Base-by-base conservation (phyloP, 2,888 invertebrate genomes). In the Coenonympha arcania region DNA sequence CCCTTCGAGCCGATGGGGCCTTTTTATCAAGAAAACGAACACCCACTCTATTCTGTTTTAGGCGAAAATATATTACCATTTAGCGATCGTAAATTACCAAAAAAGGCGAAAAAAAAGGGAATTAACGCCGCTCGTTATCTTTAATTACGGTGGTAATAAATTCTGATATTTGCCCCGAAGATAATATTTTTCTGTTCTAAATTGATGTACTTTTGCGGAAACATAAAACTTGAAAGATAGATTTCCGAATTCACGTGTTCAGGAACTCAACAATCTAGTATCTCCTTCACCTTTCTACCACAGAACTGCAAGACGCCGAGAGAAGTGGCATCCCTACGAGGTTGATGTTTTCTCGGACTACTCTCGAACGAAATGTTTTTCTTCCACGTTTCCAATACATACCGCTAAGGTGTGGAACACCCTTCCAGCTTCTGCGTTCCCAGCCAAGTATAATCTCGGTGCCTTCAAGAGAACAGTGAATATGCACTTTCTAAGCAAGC, bases 11-110 rank as follows among this genome's bases (percentile, higher is more conserved):
- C n/a, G n/a, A n/a, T n/a, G 26, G 31, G 34, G 31, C 31, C 11
- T 13, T 53, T 53, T 50, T 50, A 42, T 43, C 40, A 33, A 4
- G 15, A 15, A 46, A 50, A 50, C 43, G 42, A 37, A 46, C 46
- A 39, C 42, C 49, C 33, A 46, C 49, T 33, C 46, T 33, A 53
- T 53, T 40, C 26, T 42, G 42, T 37, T 47, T 39, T 33, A 18
- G 19, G 34, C 24, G 34, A 50, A 54, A 50, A 44, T 47, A 45
- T 50, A 54, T 54, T 50, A 43, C 53, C 47, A 43, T 54, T 50
- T 50, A 50, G 50, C 39, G 43, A 43, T 39, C 50, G 50, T 54
- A 47, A 54, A 54, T 54, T 54, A 54, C 50, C 33, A 39, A 9
- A 47, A 50, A 43, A 41, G 46, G 31, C 20, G 19, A 18, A 31